Evolutionary conservation across 2,797 vertebrate genomes (phyloP).

Genomic region (Echiichthys vipera): DNA sequence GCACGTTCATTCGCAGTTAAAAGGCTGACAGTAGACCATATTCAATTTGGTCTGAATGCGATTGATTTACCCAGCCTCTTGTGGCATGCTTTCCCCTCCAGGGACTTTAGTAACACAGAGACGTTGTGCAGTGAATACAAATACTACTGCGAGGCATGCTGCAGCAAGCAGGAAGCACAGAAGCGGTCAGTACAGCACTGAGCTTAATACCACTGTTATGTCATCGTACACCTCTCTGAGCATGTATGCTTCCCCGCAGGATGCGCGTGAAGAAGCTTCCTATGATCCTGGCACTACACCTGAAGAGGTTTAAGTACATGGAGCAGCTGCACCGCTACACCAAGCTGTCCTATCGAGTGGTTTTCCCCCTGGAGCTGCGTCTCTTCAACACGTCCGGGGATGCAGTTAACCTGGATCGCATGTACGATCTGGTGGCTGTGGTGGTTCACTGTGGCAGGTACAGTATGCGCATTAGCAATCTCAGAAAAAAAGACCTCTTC

Average conservation of each 20-base stretch:
- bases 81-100: constrained; percentile 71
- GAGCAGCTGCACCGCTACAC: constrained; percentile 97
- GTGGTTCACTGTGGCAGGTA: constrained; percentile 98
- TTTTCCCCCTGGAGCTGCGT: constrained; percentile 95
- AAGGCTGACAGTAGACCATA: background rate
- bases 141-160: constrained; percentile 98
- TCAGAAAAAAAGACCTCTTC: background rate
- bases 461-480: background rate
- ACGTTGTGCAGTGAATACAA: constrained; percentile 98
- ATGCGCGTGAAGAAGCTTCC: constrained; percentile 95
- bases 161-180: constrained; percentile 99
- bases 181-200: constrained; percentile 87
- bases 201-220: background rate
- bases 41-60: background rate
- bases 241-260: constrained; percentile 55
- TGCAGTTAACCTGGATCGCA: constrained; percentile 94
- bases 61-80: constrained; percentile 35
- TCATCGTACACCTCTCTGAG: background rate
- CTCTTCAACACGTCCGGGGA: constrained; percentile 97
- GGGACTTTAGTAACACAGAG: constrained; percentile 99
- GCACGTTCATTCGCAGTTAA: background rate
- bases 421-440: constrained; percentile 97
- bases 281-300: constrained; percentile 97
- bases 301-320: constrained; percentile 99
- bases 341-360: constrained; percentile 96